phyloP scores from a whole-genome alignment of 2,888 invertebrate genomes.

The Coecobrya sp. region DNA sequence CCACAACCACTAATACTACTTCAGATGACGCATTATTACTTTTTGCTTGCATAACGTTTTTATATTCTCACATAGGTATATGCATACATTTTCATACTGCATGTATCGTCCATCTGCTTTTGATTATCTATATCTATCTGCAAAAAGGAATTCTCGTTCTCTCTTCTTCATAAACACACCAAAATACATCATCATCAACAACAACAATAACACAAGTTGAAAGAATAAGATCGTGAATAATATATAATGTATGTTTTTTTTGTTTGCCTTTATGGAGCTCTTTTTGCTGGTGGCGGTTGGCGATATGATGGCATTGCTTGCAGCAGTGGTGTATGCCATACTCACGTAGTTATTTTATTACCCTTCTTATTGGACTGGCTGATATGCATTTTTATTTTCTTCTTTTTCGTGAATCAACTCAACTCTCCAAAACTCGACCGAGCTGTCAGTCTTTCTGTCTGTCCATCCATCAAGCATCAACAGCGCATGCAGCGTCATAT shows the following conservation, averaged over 20 bases:
- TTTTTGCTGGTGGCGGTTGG: slow-evolving; percentile 60
- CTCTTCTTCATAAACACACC: slow-evolving; percentile 28
- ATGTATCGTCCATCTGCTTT: slow-evolving; percentile 72
- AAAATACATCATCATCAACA: slow-evolving; percentile 58
- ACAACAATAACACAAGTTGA: slow-evolving; percentile 63
- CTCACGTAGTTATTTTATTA: slow-evolving; percentile 67
- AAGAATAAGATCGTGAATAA: slow-evolving; percentile 79
- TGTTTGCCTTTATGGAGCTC: slow-evolving; percentile 30
- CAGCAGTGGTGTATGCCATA: slow-evolving; percentile 54
- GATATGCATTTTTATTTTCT: slow-evolving; percentile 47
- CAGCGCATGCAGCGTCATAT: background rate
- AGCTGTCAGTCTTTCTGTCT: slow-evolving; percentile 76
- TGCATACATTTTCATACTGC: background rate
- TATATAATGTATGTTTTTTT: slow-evolving; percentile 59
- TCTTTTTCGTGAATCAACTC: slow-evolving; percentile 53
- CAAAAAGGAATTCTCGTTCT: slow-evolving; percentile 31
- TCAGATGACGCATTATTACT: slow-evolving; percentile 59
- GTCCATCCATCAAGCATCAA: slow-evolving; percentile 78
- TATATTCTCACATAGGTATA: slow-evolving; percentile 4
- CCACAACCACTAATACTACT: slow-evolving; percentile 50
- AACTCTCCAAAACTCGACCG: slow-evolving; percentile 66
- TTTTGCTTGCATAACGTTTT: slow-evolving; percentile 51
- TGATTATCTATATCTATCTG: slow-evolving; percentile 59
- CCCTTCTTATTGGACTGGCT: slow-evolving; percentile 29
- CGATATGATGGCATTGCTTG: slow-evolving; percentile 50